Evolutionary conservation across 2,888 invertebrate species (phyloP).

Genomic region (Tiliacea aurago): DNA sequence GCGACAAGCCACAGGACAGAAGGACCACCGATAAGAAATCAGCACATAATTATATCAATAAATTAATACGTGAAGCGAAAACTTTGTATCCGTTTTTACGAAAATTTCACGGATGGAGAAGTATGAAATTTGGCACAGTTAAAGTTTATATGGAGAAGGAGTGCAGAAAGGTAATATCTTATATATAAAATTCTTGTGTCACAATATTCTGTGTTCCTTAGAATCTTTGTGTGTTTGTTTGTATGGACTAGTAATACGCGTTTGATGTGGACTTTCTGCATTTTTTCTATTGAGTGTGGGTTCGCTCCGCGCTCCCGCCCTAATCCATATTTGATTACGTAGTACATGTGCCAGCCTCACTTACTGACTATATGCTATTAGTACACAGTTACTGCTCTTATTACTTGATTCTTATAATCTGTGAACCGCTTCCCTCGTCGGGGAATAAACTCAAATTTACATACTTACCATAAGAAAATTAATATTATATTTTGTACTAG

Average conservation of each 20-base stretch:
- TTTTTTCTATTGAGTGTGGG: neutral
- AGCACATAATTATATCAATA: neutral
- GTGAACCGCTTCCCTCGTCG: conserved; percentile 33
- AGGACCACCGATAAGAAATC: neutral
- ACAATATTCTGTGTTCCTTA: neutral
- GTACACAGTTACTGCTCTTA: conserved; percentile 37
- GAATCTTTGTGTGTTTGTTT: neutral
- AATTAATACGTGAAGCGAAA: too few relatives aligned
- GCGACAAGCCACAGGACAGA: neutral
- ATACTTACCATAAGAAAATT: conserved; percentile 10
- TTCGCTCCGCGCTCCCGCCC: conserved; percentile 46
- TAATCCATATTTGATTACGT: conserved; percentile 70
- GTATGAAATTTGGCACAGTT: too few relatives aligned
- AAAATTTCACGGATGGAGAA: too few relatives aligned
- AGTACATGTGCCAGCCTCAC: conserved; percentile 29
- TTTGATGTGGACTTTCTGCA: neutral
- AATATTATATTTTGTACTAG: neutral
- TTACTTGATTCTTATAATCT: conserved; percentile 52
- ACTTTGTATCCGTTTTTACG: too few relatives aligned
- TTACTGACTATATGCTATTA: conserved; percentile 52
- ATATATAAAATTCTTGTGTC: too few relatives aligned
- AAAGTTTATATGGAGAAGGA: too few relatives aligned
- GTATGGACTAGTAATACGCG: neutral
- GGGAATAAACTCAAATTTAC: conserved; percentile 1
- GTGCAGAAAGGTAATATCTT: too few relatives aligned